A percentile compares a stretch with the other conserved stretches of the same genome.
These are phyloP conservation scores for Acleris literana DNA, from an alignment of 2,888 invertebrate genomes.

Conservation along the genomic window DNA sequence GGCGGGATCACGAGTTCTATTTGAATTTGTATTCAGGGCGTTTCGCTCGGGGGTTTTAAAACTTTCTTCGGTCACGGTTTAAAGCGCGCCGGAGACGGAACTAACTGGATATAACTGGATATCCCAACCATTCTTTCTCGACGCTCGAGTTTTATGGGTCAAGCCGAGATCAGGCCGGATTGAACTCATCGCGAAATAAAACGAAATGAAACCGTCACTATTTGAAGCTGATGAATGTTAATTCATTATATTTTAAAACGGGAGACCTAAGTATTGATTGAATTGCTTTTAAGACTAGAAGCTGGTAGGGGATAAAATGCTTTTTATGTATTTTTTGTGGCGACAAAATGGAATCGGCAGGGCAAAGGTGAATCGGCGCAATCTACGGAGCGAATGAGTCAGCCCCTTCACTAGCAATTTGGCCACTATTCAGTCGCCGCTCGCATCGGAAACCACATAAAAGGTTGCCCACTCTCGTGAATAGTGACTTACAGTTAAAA, in stretches of 20 bases:
- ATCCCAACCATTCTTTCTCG: slow-evolving; percentile 66
- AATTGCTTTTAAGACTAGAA: not conserved
- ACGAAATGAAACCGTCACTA: slow-evolving; percentile 46
- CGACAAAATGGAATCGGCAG: slow-evolving; percentile 48
- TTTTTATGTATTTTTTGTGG: slow-evolving; percentile 37
- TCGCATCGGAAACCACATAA: slow-evolving; percentile 72
- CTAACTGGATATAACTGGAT: slow-evolving; percentile 73
- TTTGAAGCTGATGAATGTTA: slow-evolving; percentile 5
- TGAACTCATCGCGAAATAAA: slow-evolving; percentile 53
- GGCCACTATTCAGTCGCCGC: slow-evolving; percentile 66
- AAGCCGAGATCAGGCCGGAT: slow-evolving; percentile 74
- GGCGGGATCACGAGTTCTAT: slow-evolving; percentile 56
- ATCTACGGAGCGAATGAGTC: slow-evolving; percentile 67
- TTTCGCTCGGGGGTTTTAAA: slow-evolving; percentile 67
- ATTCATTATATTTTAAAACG: not conserved
- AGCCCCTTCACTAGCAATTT: slow-evolving; percentile 73
- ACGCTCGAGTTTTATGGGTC: slow-evolving; percentile 73
- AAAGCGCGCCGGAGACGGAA: slow-evolving; percentile 65
- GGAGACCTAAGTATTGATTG: not conserved
- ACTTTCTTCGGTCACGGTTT: slow-evolving; percentile 69
- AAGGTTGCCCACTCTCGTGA: slow-evolving; percentile 64
- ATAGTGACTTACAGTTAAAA: slow-evolving; percentile 55
- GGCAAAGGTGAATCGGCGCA: slow-evolving; percentile 68
- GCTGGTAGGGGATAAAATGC: slow-evolving; percentile 1
- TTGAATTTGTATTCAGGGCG: slow-evolving; percentile 71